Percentiles rank a stretch among this genome's conserved stretches.
Conservation (phyloP, 2,113 vertebrate genomes). For the Coptodon rendalli region DNA sequence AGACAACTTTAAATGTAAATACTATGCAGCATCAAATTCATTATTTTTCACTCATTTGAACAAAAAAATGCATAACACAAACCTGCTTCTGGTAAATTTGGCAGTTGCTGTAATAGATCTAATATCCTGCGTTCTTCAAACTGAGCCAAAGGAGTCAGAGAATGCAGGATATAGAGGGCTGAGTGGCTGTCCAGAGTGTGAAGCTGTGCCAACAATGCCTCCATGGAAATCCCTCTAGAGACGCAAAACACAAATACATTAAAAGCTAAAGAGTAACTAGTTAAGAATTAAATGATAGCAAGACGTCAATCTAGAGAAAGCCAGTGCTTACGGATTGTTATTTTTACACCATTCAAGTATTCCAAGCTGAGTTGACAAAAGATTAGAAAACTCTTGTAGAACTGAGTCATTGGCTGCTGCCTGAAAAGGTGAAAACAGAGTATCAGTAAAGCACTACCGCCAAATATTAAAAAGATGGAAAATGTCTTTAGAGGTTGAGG, state of each 20-base stretch:
- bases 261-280: background rate
- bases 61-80: background rate
- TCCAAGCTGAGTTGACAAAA: slow-evolving; percentile 81
- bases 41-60: background rate
- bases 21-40: background rate
- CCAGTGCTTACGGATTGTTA: slow-evolving; percentile 63
- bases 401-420: slow-evolving; percentile 76
- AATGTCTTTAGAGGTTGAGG: background rate
- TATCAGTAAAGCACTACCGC: background rate
- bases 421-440: slow-evolving; percentile 27
- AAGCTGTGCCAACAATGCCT: slow-evolving; percentile 81
- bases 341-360: slow-evolving; percentile 91
- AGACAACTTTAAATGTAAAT: background rate
- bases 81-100: slow-evolving; percentile 47
- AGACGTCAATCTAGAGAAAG: background rate
- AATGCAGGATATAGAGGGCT: slow-evolving; percentile 85
- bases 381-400: slow-evolving; percentile 84
- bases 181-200: slow-evolving; percentile 88
- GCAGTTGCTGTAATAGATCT: slow-evolving; percentile 79
- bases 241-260: background rate
- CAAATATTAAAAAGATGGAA: background rate
- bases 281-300: background rate
- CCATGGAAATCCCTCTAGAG: slow-evolving; percentile 70
- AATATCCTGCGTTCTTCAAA: slow-evolving; percentile 83
- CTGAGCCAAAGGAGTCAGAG: slow-evolving; percentile 82